Base-by-base conservation (phyloP, 2,113 vertebrate genomes). In the Budorcas taxicolor region DNA sequence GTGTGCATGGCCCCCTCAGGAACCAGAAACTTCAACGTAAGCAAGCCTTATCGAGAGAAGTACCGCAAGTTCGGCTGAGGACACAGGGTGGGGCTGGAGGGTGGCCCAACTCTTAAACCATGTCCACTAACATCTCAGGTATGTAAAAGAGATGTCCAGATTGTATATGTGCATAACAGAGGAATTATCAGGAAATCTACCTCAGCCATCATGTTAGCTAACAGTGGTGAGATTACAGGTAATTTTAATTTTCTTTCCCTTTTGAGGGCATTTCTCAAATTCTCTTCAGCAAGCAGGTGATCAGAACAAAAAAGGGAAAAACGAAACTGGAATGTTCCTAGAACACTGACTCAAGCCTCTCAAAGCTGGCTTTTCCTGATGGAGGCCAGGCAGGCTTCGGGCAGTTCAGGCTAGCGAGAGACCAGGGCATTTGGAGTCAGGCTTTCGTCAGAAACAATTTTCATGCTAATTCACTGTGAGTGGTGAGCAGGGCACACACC, bases 211-310 rank as follows among this genome's bases (percentile, higher is more conserved):
- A 43, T 33, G 16, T 83, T 23, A 87, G 74, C 36, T 87, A 89
- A 92, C 27, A 45, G 10, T 57, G 14, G 64, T 91, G 76, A 47
- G 8, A 95, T 91, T 90, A 50, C 27, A 84, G 83, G 64, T 57
- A 4, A 71, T 82, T 96, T 90, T 50, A 78, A n/a, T 74, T 91
- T 76, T 91, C 47, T 93, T 93, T 97, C 33, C 43, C 1, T 87
- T 90, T 92, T 5, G 19, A 57, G 40, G 40, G 17, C 85, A 87
- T 95, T 97, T 98, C 71, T 92, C 57, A 96, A 97, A 92, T 84
- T 81, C 10, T 87, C 53, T 94, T 92, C 87, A 92, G 74, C 23
- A 86, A 93, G 84, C 74, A 97, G 33, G 53, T 92, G 40, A 87
- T 53, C n/a, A 43, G 23, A 60, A 36, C 78, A 45, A 53, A 94